Percentiles rank a stretch among this genome's conserved stretches.
These are phyloP conservation scores for Arrhopalites spinosus DNA, from an alignment of 2,888 invertebrate genomes.

Conservation along the genomic window DNA sequence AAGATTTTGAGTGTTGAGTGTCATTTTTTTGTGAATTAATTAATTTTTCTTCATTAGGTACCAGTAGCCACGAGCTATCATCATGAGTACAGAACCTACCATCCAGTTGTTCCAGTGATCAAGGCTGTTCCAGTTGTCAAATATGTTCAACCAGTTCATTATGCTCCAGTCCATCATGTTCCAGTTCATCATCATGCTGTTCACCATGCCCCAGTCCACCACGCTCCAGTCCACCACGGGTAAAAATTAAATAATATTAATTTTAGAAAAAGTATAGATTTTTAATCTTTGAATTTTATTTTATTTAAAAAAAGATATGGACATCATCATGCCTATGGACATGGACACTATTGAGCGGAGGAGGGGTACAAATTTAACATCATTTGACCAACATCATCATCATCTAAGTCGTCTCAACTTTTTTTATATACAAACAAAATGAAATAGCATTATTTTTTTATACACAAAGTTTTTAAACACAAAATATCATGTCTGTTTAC, in stretches of 20 bases:
- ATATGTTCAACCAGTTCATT: constrained; percentile 39
- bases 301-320: no score
- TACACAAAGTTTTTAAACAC: not conserved
- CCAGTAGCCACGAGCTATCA: constrained; percentile 54
- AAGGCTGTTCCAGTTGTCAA: constrained; percentile 51
- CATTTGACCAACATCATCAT: not conserved
- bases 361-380: not conserved
- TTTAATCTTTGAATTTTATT: no score
- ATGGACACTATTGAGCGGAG: constrained; percentile 18
- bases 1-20: not conserved
- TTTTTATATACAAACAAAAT: not conserved
- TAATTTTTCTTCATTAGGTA: constrained; percentile 41
- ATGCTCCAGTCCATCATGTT: constrained; percentile 2
- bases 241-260: no score
- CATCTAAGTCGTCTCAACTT: constrained; percentile 22
- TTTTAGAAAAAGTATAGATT: no score
- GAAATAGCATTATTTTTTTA: not conserved
- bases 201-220: not conserved
- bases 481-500: not conserved
- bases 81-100: constrained; percentile 55
- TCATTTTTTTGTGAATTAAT: not conserved
- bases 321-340: not conserved
- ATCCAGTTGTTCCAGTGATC: constrained; percentile 52
- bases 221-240: no score
- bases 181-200: not conserved